phyloP scores from a whole-genome alignment of 1,140 invertebrate genomes.

The Lethrus apterus region DNA sequence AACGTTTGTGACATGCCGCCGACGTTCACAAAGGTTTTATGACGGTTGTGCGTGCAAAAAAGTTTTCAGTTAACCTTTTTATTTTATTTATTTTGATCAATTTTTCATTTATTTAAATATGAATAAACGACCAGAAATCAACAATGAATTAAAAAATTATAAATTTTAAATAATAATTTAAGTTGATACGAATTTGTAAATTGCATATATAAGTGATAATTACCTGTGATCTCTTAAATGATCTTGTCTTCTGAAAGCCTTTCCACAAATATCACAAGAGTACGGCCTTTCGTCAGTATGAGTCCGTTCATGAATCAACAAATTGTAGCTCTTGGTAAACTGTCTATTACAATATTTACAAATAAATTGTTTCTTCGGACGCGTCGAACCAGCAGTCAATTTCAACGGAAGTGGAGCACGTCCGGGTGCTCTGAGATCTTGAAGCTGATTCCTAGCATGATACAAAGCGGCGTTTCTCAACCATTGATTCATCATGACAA shows the following conservation, averaged over 20 bases:
- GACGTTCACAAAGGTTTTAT: too few relatives aligned
- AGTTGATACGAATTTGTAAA: too few relatives aligned
- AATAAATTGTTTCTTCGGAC: conserved; percentile 90
- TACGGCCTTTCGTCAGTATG: conserved; percentile 95
- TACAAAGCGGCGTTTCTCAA: conserved; percentile 60
- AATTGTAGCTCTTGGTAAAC: conserved; percentile 95
- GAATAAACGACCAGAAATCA: too few relatives aligned
- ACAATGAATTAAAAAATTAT: too few relatives aligned
- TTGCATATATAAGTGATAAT: too few relatives aligned
- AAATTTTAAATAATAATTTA: too few relatives aligned
- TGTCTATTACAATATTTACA: conserved; percentile 91
- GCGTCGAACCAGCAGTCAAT: conserved; percentile 47
- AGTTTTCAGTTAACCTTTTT: too few relatives aligned
- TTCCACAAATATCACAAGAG: conserved; percentile 91
- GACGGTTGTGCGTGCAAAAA: too few relatives aligned
- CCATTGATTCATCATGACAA: conserved; percentile 62
- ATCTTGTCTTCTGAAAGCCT: conserved; percentile 90
- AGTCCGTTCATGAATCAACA: conserved; percentile 90
- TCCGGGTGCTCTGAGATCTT: conserved; percentile 42
- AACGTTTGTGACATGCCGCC: too few relatives aligned
- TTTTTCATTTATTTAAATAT: too few relatives aligned
- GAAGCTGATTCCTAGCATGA: conserved; percentile 42
- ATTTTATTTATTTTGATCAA: too few relatives aligned
- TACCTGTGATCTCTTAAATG: conserved; percentile 87
- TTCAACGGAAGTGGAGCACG: conserved; percentile 49